Conservation (phyloP, 2,113 vertebrate genomes). For the Channa argus region DNA sequence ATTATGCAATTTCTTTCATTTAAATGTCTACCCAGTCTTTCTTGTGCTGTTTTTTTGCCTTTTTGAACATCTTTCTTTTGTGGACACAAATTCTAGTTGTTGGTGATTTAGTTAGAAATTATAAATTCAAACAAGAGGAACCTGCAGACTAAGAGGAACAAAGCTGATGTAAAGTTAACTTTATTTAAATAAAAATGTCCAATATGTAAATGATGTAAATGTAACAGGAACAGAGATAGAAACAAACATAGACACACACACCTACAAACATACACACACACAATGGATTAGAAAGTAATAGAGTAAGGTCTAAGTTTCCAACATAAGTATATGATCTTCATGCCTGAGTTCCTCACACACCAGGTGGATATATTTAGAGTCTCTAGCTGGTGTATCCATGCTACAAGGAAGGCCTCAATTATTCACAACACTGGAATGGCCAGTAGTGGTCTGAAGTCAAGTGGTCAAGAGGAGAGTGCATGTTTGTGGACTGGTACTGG, state of each 20-base stretch:
- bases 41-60: not conserved
- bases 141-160: not conserved
- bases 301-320: conserved; percentile 64
- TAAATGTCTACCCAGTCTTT: conserved; percentile 9
- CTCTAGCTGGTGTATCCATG: conserved; percentile 75
- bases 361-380: conserved; percentile 80
- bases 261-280: conserved; percentile 19
- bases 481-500: conserved; percentile 29
- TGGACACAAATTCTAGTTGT: not conserved
- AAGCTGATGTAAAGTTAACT: not conserved
- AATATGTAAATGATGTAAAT: conserved; percentile 40
- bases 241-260: not conserved
- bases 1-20: not conserved
- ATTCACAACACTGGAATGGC: conserved; percentile 62
- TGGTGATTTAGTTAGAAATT: not conserved
- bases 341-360: conserved; percentile 68
- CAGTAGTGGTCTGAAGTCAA: conserved; percentile 54
- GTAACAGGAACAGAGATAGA: conserved; percentile 11
- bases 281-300: conserved; percentile 55
- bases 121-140: not conserved
- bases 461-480: conserved; percentile 20
- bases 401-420: conserved; percentile 71
- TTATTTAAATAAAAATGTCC: conserved; percentile 21
- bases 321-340: conserved; percentile 69
- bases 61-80: not conserved